Base-by-base conservation (phyloP, 2,797 vertebrate genomes). In the Malurus splendens region DNA sequence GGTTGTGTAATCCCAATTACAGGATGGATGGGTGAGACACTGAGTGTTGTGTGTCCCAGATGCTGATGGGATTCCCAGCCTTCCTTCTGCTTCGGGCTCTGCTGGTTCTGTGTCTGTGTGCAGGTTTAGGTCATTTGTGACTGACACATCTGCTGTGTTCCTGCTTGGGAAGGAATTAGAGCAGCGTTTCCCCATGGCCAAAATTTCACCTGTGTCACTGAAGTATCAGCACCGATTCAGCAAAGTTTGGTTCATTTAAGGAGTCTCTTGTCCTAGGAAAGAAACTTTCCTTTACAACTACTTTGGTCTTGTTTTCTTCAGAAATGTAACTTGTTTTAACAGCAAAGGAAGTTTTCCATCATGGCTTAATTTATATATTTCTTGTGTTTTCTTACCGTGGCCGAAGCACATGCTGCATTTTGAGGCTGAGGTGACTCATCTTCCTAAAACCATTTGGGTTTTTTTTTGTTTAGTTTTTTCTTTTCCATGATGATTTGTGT, bases 381-480 rank as follows among this genome's bases (percentile, higher is more conserved):
- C 19, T 42, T 54, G 50, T 57, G 12, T 92, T 84, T 89, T 82
- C 62, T 80, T 57, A 60, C 62, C 0, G 0, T 68, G 79, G 45
- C 65, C 66, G 44, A 62, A 83, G 82, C 76, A 66, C 66, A 24
- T 51, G 66, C 65, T 89, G 39, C 38, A 10, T 72, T 92, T 79
- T 64, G 76, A 87, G 89, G 79, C 55, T 42, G 32, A 70, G 59
- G 56, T 94, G 91, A 93, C 77, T 94, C 71, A 79, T 74, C 68
- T 52, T 83, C 70, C 76, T 76, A 48, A 90, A 92, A 79, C 28
- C 66, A 16, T 30, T 47, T 25, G 14, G 32, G 18, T 1, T 0
- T n/a, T 2, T 32, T 32, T 47, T 54, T 45, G 7, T 41, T 66
- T 25, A 27, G 9, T 18, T 52, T 17, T 57, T 72, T 19, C 13